Evolutionary conservation across 2,797 vertebrate genomes (phyloP).

Genomic region (Clarias platycephalus): DNA sequence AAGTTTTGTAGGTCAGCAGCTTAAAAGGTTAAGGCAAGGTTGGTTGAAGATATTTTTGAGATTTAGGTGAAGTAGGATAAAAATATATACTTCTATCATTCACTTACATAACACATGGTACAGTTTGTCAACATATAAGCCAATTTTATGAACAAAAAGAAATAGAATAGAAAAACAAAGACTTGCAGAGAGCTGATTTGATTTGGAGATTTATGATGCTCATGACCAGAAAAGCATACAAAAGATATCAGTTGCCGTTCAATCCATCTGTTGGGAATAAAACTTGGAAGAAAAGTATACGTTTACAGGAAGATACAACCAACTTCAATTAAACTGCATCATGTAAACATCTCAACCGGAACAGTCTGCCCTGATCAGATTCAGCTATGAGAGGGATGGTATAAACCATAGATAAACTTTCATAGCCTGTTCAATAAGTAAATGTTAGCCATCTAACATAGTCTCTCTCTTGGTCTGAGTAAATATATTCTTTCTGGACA

Average conservation of each 20-base stretch:
- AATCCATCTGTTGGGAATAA: not conserved
- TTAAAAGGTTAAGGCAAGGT: not conserved
- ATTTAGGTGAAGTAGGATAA: not conserved
- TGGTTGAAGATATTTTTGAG: not conserved
- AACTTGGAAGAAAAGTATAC: not conserved
- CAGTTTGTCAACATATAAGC: not conserved
- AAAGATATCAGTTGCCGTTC: not conserved
- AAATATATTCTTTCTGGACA: too few species aligned
- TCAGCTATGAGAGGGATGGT: too few species aligned
- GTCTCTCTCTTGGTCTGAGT: too few species aligned
- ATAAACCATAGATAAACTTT: too few species aligned
- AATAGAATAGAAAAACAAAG: not conserved
- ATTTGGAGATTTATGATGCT: not conserved
- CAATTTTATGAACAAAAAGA: not conserved
- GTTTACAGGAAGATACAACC: not conserved
- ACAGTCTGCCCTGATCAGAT: too few species aligned
- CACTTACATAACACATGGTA: not conserved
- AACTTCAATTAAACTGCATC: not conserved
- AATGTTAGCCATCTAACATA: too few species aligned
- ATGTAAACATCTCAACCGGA: too few species aligned
- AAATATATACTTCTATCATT: not conserved
- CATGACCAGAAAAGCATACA: not conserved
- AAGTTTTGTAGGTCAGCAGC: not conserved
- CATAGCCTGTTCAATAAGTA: too few species aligned
- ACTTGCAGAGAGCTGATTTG: not conserved